Conservation (phyloP, 2,113 vertebrate species). For the Ictalurus punctatus region DNA sequence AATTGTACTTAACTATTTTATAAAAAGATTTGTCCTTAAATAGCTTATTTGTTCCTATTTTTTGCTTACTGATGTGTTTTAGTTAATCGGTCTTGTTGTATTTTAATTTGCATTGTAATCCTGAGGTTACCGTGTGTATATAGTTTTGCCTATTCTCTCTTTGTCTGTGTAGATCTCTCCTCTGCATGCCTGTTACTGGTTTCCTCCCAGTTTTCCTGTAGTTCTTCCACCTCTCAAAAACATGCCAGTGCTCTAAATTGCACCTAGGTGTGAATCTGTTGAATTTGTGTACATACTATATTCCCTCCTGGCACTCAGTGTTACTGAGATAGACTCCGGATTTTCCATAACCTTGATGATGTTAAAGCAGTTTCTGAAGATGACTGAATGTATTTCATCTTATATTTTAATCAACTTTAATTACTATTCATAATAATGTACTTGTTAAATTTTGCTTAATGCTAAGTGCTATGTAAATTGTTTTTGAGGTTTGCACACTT, state of each 20-base stretch:
- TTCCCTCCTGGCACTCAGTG: neutral
- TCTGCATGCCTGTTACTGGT: neutral
- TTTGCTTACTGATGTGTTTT: neutral
- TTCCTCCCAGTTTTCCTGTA: neutral
- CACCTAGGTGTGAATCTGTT: neutral
- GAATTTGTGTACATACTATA: neutral
- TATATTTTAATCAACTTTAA: neutral
- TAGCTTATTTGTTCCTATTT: neutral
- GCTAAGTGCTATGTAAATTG: neutral
- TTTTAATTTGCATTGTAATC: neutral
- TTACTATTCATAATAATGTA: neutral
- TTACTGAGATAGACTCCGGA: neutral
- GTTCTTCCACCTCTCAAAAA: neutral
- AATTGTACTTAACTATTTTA: neutral
- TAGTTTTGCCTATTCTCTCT: neutral
- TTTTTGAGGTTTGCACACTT: slow-evolving; percentile 62
- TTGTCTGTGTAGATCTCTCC: neutral
- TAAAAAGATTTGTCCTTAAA: neutral
- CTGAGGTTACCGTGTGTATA: neutral
- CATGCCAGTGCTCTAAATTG: neutral
- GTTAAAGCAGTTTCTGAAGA: neutral
- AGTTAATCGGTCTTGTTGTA: neutral
- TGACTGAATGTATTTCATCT: neutral
- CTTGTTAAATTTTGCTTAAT: neutral
- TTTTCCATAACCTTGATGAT: neutral